Percentiles rank a stretch among this genome's conserved stretches.
Conservation (phyloP, 2,113 vertebrate genomes). For the Pipa parva region DNA sequence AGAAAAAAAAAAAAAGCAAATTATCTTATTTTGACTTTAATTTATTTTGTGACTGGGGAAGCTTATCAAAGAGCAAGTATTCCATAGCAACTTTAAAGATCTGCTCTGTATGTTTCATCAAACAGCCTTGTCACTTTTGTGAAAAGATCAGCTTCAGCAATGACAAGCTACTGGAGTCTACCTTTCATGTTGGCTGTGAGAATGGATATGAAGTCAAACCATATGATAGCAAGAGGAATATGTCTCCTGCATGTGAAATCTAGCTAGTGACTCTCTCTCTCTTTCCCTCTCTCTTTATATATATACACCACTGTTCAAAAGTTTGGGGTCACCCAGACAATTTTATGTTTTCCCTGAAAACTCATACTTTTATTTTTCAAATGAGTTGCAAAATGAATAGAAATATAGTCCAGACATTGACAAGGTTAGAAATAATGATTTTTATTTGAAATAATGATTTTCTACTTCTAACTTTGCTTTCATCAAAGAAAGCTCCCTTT, state of each 20-base stretch:
- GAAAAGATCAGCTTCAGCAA: background rate
- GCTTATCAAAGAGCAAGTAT: background rate
- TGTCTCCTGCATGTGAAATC: background rate
- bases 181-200: background rate
- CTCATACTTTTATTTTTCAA: too few species aligned
- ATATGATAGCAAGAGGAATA: background rate
- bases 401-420: too few species aligned
- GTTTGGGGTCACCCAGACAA: too few species aligned
- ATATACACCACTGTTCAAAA: too few species aligned
- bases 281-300: too few species aligned
- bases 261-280: background rate
- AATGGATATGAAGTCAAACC: background rate
- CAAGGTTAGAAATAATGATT: too few species aligned
- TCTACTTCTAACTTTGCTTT: too few species aligned
- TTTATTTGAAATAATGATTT: too few species aligned
- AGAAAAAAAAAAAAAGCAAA: slow-evolving; percentile 41
- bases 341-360: too few species aligned
- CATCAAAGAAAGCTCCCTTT: too few species aligned
- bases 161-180: background rate
- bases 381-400: too few species aligned
- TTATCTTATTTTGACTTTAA: slow-evolving; percentile 17
- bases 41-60: slow-evolving; percentile 8
- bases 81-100: background rate
- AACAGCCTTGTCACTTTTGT: background rate
- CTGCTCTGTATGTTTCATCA: background rate